These are phyloP conservation scores for Cygnus olor DNA, from an alignment of 2,797 vertebrate genomes.

Conservation along the genomic window DNA sequence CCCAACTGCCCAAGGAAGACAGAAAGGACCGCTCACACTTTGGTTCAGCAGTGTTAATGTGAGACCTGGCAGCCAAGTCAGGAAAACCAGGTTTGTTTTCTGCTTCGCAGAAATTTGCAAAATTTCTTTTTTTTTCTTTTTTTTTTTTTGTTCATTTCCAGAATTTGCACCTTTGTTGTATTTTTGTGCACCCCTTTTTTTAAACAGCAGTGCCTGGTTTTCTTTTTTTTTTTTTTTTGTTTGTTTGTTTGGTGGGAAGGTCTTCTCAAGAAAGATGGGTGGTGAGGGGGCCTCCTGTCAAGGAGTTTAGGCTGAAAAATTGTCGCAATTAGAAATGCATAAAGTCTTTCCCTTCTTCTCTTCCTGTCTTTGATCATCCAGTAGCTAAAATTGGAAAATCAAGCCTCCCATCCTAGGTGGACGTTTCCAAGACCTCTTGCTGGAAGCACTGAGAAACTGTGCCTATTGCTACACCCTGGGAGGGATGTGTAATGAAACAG, in stretches of 20 bases:
- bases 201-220: no score
- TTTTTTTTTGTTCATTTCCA: background rate
- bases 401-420: background rate
- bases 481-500: background rate
- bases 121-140: no score
- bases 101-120: background rate
- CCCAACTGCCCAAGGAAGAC: background rate
- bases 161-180: background rate
- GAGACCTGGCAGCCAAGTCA: background rate
- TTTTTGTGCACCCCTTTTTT: background rate
- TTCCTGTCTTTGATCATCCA: background rate
- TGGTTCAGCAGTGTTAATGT: rapidly evolving
- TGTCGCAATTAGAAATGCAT: background rate
- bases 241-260: background rate
- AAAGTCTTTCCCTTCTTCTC: background rate
- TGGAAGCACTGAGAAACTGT: background rate
- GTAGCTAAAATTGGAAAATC: background rate
- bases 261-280: background rate
- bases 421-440: background rate
- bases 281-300: background rate
- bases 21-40: rapidly evolving
- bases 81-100: background rate
- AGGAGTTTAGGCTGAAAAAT: background rate
- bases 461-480: background rate
- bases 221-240: background rate